Percentiles rank a stretch among this genome's conserved stretches.
Conservation (phyloP, 2,797 vertebrate species). For the Anniella stebbinsi region DNA sequence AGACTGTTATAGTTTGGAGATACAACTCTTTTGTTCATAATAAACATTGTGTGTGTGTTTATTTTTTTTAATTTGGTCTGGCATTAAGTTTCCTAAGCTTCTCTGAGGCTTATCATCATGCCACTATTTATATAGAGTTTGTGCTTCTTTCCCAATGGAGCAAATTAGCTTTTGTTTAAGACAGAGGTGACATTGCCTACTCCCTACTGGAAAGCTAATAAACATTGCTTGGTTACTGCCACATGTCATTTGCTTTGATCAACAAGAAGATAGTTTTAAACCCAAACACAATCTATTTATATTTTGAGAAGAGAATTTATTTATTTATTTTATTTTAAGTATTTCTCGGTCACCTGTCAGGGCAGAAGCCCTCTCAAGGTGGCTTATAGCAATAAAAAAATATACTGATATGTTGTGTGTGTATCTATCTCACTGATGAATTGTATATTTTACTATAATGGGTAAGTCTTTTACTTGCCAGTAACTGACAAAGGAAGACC, state of each 20-base stretch:
- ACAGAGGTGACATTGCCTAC: not conserved
- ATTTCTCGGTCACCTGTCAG: not conserved
- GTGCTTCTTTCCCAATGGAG: constrained; percentile 9
- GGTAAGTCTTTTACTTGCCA: not conserved
- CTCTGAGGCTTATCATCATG: constrained; percentile 2
- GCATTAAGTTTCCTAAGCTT: not conserved
- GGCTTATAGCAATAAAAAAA: not conserved
- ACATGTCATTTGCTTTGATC: not conserved
- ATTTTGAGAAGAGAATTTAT: not conserved
- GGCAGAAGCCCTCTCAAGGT: too few species aligned
- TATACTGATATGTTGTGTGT: too few species aligned
- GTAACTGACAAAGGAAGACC: not conserved
- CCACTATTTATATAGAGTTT: constrained; percentile 12
- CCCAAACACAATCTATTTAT: not conserved
- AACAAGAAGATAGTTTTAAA: not conserved
- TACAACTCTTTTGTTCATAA: not conserved
- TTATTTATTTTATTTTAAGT: too few species aligned
- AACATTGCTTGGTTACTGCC: not conserved
- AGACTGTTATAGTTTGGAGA: not conserved
- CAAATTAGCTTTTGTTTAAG: not conserved
- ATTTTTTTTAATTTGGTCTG: not conserved
- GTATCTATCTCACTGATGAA: not conserved
- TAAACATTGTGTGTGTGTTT: not conserved
- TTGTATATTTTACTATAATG: not conserved
- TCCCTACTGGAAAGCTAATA: not conserved